These are phyloP conservation scores for Sinhomidia bicolor DNA, from an alignment of 2,888 invertebrate genomes.

Conservation along the genomic window DNA sequence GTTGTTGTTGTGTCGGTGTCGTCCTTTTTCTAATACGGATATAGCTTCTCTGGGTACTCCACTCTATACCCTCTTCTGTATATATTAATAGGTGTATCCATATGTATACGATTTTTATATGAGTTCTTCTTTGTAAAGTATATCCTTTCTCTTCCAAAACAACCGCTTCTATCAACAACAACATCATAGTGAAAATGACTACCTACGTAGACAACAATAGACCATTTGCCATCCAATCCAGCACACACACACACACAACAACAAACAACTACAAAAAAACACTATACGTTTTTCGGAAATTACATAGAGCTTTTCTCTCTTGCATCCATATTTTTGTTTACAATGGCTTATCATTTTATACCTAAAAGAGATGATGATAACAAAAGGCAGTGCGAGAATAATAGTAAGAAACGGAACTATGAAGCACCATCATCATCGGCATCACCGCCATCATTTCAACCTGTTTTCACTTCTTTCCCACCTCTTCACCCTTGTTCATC, in stretches of 20 bases:
- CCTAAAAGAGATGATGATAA: conserved; percentile 43
- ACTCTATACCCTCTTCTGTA: conserved; percentile 1
- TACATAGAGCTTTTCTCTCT: conserved; percentile 13
- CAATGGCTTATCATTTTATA: conserved; percentile 54
- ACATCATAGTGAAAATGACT: conserved; percentile 26
- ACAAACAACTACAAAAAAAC: conserved; percentile 2
- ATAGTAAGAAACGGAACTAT: not conserved
- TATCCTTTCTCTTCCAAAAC: conserved; percentile 47
- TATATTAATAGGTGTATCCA: conserved; percentile 11
- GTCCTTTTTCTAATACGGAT: conserved; percentile 35
- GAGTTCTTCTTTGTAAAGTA: conserved; percentile 53
- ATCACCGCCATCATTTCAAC: conserved; percentile 16
- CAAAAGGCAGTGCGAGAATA: conserved; percentile 42
- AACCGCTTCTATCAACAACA: conserved; percentile 29
- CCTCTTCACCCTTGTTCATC: not conserved
- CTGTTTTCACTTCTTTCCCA: conserved; percentile 23
- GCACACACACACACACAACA: conserved; percentile 14
- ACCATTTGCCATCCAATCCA: not conserved
- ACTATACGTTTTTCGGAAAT: conserved; percentile 51
- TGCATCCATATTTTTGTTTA: conserved; percentile 32
- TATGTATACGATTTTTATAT: not conserved
- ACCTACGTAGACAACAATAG: conserved; percentile 20
- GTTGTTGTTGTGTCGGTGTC: not conserved
- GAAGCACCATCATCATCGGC: conserved; percentile 30
- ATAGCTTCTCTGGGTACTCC: conserved; percentile 8